Percentiles rank a stretch among this genome's conserved stretches.
These are phyloP conservation scores for Diaphora mendica DNA, from an alignment of 2,888 invertebrate genomes.

Conservation along the genomic window DNA sequence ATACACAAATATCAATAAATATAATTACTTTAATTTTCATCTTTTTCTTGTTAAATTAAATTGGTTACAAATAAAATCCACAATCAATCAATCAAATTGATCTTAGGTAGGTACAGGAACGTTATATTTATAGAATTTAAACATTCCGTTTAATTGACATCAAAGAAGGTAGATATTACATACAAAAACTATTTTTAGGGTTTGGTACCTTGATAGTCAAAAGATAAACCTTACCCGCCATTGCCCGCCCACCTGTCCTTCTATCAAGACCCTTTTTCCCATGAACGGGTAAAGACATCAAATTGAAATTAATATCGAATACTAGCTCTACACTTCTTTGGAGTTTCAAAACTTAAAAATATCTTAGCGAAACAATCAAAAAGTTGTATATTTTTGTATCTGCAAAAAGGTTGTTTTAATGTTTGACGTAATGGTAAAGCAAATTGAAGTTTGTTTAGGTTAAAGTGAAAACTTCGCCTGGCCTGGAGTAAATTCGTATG, in stretches of 20 bases:
- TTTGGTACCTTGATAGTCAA: background rate
- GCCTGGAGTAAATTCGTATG: no score
- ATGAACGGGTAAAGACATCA: background rate
- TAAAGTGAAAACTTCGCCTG: background rate
- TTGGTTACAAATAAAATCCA: background rate
- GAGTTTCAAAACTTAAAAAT: background rate
- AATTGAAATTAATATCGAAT: background rate
- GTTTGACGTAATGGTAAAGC: background rate
- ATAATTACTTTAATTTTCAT: background rate
- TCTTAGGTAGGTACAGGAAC: background rate
- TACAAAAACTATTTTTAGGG: background rate
- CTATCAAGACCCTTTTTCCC: background rate
- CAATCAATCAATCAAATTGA: background rate
- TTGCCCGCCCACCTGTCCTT: background rate
- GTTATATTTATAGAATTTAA: background rate
- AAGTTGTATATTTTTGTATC: background rate
- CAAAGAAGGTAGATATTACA: background rate
- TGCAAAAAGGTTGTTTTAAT: background rate
- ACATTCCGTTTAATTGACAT: background rate
- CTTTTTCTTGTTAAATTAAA: background rate
- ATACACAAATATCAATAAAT: no score
- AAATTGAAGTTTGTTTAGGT: background rate
- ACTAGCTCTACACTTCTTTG: background rate
- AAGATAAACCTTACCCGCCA: background rate
- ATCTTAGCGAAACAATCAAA: background rate